Evolutionary conservation across 2,888 invertebrate genomes (phyloP), one percentile per base, ranked within the genome.

Genomic region (Sarcophaga carnaria): DNA sequence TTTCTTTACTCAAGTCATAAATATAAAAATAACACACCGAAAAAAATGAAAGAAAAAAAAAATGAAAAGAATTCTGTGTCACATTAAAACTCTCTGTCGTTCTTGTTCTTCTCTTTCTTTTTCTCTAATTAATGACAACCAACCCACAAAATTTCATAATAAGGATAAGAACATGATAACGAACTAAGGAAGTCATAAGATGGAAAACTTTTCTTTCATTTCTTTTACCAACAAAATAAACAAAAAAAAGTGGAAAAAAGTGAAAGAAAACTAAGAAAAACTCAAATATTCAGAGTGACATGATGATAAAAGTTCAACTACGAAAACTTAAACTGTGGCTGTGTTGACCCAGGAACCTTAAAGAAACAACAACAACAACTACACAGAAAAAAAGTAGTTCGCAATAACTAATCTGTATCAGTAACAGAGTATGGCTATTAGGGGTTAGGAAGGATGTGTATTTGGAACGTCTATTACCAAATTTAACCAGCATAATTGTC

Each of bases 321-420:
- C 25, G 14, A 49, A 75, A 75, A 64, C n/a, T 64, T 75, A 25
- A 63, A 63, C 74, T 74, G 14, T 47, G 74, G 47, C 25, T 54
- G 14, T 4, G 14, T 54, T 54, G 54, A 54, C 54, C 54, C 54
- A 54, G 17, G 54, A 54, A 54, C 17, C 54, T 54, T 14, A 54
- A 12, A 54, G 10, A 54, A 5, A 12, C 54, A 14, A 54, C 3
- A 37, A 37, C 8, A 37, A 37, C 3, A 37, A 37, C 8, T 8
- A 37, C 37, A 37, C 4, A 6, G 6, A 37, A 8, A 37, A 6
- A 37, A 37, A 8, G 2, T 37, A 37, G 8, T 37, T 37, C 3
- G 10, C 37, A 37, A 37, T 37, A 37, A 37, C 37, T 37, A 37
- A 37, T 37, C 37, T 37, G 37, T 37, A 37, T 37, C 8, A 8